Base-by-base conservation (phyloP, 2,113 vertebrate species). In the Phyllopteryx taeniolatus region DNA sequence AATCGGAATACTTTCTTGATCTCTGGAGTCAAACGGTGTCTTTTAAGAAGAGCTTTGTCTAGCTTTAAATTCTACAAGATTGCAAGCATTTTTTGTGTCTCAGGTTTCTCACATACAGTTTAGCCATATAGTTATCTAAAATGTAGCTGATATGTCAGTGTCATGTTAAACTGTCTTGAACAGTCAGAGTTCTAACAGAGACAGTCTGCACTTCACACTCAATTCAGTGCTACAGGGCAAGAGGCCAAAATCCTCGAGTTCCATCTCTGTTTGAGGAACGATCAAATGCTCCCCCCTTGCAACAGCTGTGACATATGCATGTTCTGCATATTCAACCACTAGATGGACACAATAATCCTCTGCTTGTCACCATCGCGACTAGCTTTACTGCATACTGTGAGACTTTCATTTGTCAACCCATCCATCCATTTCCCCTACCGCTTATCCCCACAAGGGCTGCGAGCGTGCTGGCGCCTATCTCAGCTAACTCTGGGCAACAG, bases 281-380 rank as follows among this genome's bases (percentile, higher is more conserved):
- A 89, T 88, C 83, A 87, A 84, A 87, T 84, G 83, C 75, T 84
- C 72, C 67, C 75, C 83, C 72, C 67, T 67, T 59, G 77, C 72
- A 78, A 86, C 83, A 90, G 86, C 86, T 87, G 84, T 78, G 79
- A 73, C 76, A 79, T 83, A 43, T 82, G 74, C 74, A 73, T 71
- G 53, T 80, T 89, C 80, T 79, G 83, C 81, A 53, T 70, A 75
- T 80, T 76, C 78, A 81, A 77, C 91, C 92, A 90, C 93, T 93
- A 93, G 92, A 91, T 93, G 92, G 91, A 88, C 92, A 92, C 87
- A 90, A 89, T 85, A 78, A 73, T 73, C 80, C 77, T 87, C 73
- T 71, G 39, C 84, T 47, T 70, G 8, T 7, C 62, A 79, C 76
- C 62, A 46, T 64, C 57, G 44, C 75, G 19, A 68, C 79, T 73